Conservation (phyloP, 2,888 invertebrate species). For the Nasonia oneida region DNA sequence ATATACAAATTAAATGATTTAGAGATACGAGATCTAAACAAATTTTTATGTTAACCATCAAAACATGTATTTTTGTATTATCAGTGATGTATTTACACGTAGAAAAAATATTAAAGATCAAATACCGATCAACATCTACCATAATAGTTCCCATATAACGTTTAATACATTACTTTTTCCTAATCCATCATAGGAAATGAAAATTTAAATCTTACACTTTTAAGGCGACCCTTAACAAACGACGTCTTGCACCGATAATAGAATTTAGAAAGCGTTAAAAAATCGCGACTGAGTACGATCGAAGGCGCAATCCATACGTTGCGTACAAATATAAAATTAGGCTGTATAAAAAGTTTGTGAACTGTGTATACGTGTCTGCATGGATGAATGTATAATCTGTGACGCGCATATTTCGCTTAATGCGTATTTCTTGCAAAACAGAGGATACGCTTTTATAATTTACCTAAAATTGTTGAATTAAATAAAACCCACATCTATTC, state of each 20-base stretch:
- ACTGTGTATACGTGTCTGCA: slow-evolving; percentile 52
- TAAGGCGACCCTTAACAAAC: slow-evolving; percentile 62
- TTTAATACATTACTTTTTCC: slow-evolving; percentile 61
- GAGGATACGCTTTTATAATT: slow-evolving; percentile 61
- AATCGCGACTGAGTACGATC: slow-evolving; percentile 62
- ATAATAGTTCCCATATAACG: slow-evolving; percentile 61
- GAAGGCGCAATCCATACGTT: slow-evolving; percentile 70
- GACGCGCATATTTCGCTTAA: slow-evolving; percentile 58
- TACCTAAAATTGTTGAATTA: slow-evolving; percentile 71
- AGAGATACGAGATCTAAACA: slow-evolving; percentile 56
- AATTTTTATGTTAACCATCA: slow-evolving; percentile 60
- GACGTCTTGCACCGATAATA: slow-evolving; percentile 61
- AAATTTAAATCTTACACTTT: slow-evolving; percentile 57
- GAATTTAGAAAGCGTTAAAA: slow-evolving; percentile 63
- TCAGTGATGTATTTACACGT: slow-evolving; percentile 63
- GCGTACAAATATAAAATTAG: slow-evolving; percentile 77
- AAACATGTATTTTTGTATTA: slow-evolving; percentile 62
- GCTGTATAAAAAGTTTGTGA: slow-evolving; percentile 75
- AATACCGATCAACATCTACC: slow-evolving; percentile 62
- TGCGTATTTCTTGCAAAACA: slow-evolving; percentile 55
- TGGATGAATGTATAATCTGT: slow-evolving; percentile 53
- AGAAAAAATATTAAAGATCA: slow-evolving; percentile 65
- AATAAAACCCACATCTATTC: slow-evolving; percentile 74
- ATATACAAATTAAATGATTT: slow-evolving; percentile 57
- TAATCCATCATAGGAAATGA: slow-evolving; percentile 62